phyloP scores from a whole-genome alignment of 2,113 vertebrate species.

The Glaucomys volans region DNA sequence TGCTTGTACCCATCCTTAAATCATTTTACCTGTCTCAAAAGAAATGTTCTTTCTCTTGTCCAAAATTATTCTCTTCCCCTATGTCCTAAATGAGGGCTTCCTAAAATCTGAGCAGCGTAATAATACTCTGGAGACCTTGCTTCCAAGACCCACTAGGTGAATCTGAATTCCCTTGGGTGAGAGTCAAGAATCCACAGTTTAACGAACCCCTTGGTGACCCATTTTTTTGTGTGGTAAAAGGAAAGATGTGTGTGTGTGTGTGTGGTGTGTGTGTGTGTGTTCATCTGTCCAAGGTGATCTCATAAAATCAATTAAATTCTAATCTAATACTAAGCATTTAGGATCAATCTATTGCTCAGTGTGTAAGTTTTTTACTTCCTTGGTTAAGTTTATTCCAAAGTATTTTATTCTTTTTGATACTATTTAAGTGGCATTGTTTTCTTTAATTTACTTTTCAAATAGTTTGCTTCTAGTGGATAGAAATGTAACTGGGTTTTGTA shows the following conservation, averaged over 20 bases:
- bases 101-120: neutral
- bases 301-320: neutral
- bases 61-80: neutral
- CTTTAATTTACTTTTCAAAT: neutral
- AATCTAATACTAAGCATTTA: neutral
- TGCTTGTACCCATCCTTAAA: neutral
- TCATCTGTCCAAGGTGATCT: neutral
- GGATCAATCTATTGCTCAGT: neutral
- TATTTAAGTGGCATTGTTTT: neutral
- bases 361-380: neutral
- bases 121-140: conserved; percentile 10
- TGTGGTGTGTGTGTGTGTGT: too few relatives aligned
- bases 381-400: neutral
- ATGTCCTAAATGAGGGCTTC: conserved; percentile 15
- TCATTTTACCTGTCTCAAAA: neutral
- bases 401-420: neutral
- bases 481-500: neutral
- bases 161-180: neutral
- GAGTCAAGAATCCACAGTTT: neutral
- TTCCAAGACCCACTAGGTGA: neutral
- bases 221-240: neutral
- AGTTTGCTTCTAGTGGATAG: neutral
- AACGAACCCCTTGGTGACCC: neutral
- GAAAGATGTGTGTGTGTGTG: neutral
- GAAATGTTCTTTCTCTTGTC: neutral